Conservation (phyloP, 2,888 invertebrate species). For the Carterocephalus palaemon region DNA sequence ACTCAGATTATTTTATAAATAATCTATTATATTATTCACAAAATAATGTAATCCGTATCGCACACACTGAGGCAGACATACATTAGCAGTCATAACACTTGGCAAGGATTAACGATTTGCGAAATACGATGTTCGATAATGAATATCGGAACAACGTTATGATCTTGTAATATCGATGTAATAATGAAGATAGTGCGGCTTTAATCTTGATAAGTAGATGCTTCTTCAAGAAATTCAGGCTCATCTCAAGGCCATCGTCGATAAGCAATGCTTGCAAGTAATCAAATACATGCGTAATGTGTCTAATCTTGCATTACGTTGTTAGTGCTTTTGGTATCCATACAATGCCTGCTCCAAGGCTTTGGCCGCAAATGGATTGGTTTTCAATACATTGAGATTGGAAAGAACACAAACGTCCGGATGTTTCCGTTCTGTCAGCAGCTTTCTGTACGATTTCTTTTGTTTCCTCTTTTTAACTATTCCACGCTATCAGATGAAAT, state of each 20-base stretch:
- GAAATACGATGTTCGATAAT: constrained; percentile 6
- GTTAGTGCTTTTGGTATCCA: constrained; percentile 4
- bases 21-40: neutral
- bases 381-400: too few species aligned
- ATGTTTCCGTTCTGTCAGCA: too few species aligned
- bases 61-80: too few species aligned
- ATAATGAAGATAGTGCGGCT: constrained; percentile 40
- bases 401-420: too few species aligned
- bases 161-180: constrained; percentile 31
- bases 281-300: constrained; percentile 10
- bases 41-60: too few species aligned
- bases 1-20: too few species aligned
- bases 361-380: too few species aligned
- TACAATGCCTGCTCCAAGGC: too few species aligned
- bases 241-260: constrained; percentile 60
- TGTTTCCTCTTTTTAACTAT: neutral
- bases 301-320: constrained; percentile 10
- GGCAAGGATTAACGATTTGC: constrained; percentile 6
- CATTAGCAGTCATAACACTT: constrained; percentile 4
- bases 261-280: constrained; percentile 46
- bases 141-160: constrained; percentile 12
- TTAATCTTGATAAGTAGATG: constrained; percentile 65
- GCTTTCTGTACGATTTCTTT: too few species aligned
- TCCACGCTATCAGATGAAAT: too few species aligned
- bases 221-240: constrained; percentile 48